phyloP scores from a whole-genome alignment of 2,113 vertebrate genomes.

The Colinus virginianus region DNA sequence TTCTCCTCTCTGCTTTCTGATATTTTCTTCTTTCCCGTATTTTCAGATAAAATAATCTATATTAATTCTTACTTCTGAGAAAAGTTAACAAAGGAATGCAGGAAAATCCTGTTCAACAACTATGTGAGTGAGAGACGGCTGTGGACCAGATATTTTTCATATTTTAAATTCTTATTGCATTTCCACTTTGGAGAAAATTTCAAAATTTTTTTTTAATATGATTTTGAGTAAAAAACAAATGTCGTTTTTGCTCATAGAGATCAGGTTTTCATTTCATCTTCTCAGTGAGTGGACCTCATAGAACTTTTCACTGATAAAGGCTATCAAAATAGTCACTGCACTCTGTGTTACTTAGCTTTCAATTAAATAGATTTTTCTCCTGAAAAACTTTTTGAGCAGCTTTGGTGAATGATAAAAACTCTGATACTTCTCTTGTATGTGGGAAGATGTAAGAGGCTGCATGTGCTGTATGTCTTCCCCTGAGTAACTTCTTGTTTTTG shows the following conservation, averaged over 20 bases:
- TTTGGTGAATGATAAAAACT: background rate
- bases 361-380: background rate
- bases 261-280: background rate
- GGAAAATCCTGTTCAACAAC: background rate
- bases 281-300: background rate
- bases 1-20: background rate
- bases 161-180: background rate
- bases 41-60: background rate
- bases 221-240: background rate
- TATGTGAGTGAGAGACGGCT: background rate
- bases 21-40: background rate
- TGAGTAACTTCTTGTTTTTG: constrained; percentile 15
- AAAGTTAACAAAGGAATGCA: background rate
- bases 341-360: background rate
- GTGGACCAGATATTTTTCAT: background rate
- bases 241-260: background rate
- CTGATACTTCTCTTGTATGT: background rate
- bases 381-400: background rate
- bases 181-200: background rate
- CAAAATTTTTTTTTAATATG: background rate
- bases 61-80: background rate
- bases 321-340: background rate
- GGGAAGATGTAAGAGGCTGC: background rate
- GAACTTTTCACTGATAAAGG: background rate
- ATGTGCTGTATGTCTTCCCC: background rate